Base-by-base conservation (phyloP, 2,888 invertebrate species). In the Napeogenes sylphis region DNA sequence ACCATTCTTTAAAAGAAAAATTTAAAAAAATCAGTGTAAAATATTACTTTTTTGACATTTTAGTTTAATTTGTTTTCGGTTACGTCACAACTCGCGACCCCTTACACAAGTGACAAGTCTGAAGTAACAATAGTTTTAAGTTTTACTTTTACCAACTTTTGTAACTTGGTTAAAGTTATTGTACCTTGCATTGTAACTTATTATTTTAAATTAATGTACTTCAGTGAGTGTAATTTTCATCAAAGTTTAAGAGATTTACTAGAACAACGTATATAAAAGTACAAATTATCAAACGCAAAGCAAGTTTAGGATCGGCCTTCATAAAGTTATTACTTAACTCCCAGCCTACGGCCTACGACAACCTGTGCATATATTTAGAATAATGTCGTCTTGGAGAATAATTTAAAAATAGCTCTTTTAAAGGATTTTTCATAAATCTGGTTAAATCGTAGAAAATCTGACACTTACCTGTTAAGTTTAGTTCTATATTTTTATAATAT, bases 241-340 rank as follows among this genome's bases (percentile, higher is more conserved):
- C 12, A 54, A 51, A 32, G 4, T 3, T 14, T 42, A 45, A 57
- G 38, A 58, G 46, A 33, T 60, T 60, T 46, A 35, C 21, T 53
- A 42, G 14, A 56, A 57, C 54, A 54, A 21, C 21, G 21, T 21
- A 21, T 0, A 21, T 21, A 21, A 60, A 56, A 60, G 32, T 56
- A 45, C n/a, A 47, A 12, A 33, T 42, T 42, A 76, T 81, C 77
- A 84, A 81, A 83, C 76, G 51, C 51, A 51, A 51, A 51, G 51
- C 51, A 51, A 51, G 51, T 51, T 51, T 51, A 51, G 10, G 30
- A 30, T 51, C 83, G 87, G 85, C 89, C 88, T 88, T 87, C 88
- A 78, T 45, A 47, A 80, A 79, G 51, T 61, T 85, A 86, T 89
- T 88, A 87, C 87, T 81, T 79, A 87, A 87, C 83, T 80, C 75